Evolutionary conservation across 1,140 invertebrate species (phyloP).

Genomic region (Scaptomyza pallida): DNA sequence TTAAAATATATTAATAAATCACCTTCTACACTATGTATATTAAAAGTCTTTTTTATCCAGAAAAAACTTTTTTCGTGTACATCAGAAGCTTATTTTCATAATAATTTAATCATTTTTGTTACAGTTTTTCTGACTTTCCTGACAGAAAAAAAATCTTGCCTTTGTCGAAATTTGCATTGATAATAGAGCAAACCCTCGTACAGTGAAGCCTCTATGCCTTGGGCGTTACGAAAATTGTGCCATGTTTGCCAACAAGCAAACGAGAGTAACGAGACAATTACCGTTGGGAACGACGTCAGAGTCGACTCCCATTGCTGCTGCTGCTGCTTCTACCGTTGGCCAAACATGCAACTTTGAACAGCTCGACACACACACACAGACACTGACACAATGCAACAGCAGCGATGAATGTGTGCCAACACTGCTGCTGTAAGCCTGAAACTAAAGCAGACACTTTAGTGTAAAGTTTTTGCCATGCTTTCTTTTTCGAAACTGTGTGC

Average conservation of each 20-base stretch:
- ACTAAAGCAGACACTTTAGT: conserved; percentile 64
- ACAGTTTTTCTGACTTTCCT: too few species aligned
- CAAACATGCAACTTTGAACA: conserved; percentile 74
- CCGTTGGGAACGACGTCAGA: conserved; percentile 53
- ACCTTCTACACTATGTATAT: too few species aligned
- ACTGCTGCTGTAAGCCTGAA: conserved; percentile 54
- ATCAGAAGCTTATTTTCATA: too few species aligned
- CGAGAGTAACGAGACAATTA: conserved; percentile 80
- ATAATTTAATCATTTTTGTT: too few species aligned
- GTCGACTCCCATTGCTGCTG: conserved; percentile 10
- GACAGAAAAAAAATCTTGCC: too few species aligned
- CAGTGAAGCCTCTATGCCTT: conserved; percentile 36
- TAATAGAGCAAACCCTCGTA: background rate
- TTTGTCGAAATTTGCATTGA: too few species aligned
- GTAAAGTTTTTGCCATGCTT: conserved; percentile 51
- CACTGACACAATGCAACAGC: conserved; percentile 11
- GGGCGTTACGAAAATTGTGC: conserved; percentile 40
- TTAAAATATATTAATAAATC: too few species aligned
- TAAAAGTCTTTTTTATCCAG: too few species aligned
- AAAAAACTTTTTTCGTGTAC: too few species aligned
- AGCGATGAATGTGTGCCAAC: conserved; percentile 49
- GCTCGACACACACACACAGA: conserved; percentile 52
- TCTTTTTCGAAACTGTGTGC: conserved; percentile 18
- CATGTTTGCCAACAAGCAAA: conserved; percentile 73
- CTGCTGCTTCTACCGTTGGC: conserved; percentile 27